phyloP scores from a whole-genome alignment of 2,797 vertebrate species.

The Furcifer pardalis region DNA sequence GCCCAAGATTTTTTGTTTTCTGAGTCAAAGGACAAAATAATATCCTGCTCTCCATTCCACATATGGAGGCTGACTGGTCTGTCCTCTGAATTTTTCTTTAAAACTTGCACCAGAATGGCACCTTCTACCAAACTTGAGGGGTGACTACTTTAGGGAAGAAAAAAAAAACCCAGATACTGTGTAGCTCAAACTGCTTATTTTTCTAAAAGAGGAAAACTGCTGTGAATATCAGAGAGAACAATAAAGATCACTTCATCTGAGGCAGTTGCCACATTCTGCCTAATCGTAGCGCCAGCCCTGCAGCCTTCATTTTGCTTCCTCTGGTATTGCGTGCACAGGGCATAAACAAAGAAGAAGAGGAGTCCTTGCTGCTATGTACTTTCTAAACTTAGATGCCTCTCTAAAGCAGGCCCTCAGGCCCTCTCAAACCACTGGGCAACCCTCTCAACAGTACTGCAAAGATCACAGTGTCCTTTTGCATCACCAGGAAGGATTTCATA shows the following conservation, averaged over 20 bases:
- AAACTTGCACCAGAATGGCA: background rate
- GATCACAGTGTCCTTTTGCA: background rate
- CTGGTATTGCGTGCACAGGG: background rate
- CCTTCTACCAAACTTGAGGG: background rate
- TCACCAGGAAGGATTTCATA: constrained; percentile 6
- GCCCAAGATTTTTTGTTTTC: background rate
- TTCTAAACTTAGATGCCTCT: background rate
- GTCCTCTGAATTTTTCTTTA: background rate
- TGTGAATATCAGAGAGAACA: background rate
- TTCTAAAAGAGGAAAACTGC: too few species aligned
- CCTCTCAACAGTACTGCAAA: background rate
- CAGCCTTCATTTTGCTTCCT: background rate
- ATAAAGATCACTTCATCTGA: background rate
- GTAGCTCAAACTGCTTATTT: background rate
- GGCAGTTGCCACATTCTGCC: background rate
- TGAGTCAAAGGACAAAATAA: background rate
- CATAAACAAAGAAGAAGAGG: background rate
- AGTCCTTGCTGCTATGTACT: background rate
- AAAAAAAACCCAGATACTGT: background rate
- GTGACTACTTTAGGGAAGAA: too few species aligned
- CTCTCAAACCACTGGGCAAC: background rate
- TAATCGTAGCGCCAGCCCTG: too few species aligned
- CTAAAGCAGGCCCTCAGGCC: background rate
- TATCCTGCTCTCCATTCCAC: background rate
- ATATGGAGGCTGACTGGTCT: background rate